Evolutionary conservation across 2,113 vertebrate genomes (phyloP).

Genomic region (Progne subis): DNA sequence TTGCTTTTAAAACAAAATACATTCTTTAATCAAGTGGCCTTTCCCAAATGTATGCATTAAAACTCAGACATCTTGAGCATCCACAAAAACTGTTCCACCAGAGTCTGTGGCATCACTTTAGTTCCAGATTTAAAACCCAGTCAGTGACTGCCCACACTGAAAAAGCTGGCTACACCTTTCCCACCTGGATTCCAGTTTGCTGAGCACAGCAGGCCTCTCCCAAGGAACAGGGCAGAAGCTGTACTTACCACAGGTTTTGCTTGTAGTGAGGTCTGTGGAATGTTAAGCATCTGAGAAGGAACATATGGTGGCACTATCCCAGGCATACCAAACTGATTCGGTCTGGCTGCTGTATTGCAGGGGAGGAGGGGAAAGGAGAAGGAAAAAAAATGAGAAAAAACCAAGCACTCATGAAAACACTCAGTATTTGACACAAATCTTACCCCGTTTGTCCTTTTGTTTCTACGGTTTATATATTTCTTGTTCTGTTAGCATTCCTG

Average conservation of each 20-base stretch:
- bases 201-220: neutral
- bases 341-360: slow-evolving; percentile 80
- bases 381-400: neutral
- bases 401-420: neutral
- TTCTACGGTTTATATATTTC: neutral
- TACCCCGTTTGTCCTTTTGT: neutral
- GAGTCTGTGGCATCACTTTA: neutral
- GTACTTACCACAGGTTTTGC: slow-evolving; percentile 83
- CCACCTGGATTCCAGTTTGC: neutral
- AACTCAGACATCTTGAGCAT: neutral
- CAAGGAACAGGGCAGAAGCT: neutral
- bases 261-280: slow-evolving; percentile 86
- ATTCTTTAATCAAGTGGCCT: neutral
- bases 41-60: neutral
- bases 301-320: slow-evolving; percentile 83
- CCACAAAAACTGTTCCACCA: neutral
- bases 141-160: neutral
- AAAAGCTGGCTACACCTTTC: neutral
- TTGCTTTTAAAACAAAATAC: neutral
- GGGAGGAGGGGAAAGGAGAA: neutral
- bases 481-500: neutral
- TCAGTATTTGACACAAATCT: neutral
- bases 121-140: neutral
- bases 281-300: slow-evolving; percentile 86
- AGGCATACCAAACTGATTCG: slow-evolving; percentile 86